Evolutionary conservation across 2,797 vertebrate genomes (phyloP).

Genomic region (Pterois miles): DNA sequence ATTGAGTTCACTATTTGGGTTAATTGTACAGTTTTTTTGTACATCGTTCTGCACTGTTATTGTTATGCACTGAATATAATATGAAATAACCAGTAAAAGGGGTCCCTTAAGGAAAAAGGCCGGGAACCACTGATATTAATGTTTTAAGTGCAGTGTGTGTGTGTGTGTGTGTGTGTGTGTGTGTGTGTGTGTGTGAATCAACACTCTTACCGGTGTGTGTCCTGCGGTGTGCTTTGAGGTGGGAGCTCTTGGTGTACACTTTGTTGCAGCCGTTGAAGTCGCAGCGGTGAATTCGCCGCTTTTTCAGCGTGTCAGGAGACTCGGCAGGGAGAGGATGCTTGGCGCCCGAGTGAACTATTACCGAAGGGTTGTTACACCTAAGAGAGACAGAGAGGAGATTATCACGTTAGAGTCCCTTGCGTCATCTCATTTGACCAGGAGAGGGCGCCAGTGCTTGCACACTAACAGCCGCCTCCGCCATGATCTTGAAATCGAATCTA

Average conservation of each 20-base stretch:
- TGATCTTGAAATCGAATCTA: slow-evolving; percentile 17
- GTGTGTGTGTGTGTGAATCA: neutral
- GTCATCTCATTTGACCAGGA: slow-evolving; percentile 21
- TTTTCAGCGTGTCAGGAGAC: slow-evolving; percentile 93
- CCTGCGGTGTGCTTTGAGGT: slow-evolving; percentile 97
- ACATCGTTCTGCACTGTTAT: too few relatives aligned
- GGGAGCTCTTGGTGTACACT: slow-evolving; percentile 99
- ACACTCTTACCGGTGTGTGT: slow-evolving; percentile 92
- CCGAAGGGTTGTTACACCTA: slow-evolving; percentile 91
- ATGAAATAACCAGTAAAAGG: too few relatives aligned
- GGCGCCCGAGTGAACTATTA: slow-evolving; percentile 89
- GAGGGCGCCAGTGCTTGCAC: slow-evolving; percentile 10
- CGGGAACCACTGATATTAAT: too few relatives aligned
- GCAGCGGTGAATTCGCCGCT: slow-evolving; percentile 95
- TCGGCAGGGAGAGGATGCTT: slow-evolving; percentile 91
- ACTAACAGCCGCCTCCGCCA: neutral
- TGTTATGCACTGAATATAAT: too few relatives aligned
- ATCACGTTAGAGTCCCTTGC: neutral
- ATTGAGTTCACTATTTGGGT: too few relatives aligned
- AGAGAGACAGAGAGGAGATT: slow-evolving; percentile 9
- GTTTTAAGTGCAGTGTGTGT: neutral
- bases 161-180: neutral
- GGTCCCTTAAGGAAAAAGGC: too few relatives aligned
- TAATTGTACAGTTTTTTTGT: too few relatives aligned
- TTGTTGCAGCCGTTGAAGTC: slow-evolving; percentile 97